Percentiles rank a stretch among this genome's conserved stretches.
Evolutionary conservation across 1,140 invertebrate species (phyloP).

Genomic region (Drusus annulatus): DNA sequence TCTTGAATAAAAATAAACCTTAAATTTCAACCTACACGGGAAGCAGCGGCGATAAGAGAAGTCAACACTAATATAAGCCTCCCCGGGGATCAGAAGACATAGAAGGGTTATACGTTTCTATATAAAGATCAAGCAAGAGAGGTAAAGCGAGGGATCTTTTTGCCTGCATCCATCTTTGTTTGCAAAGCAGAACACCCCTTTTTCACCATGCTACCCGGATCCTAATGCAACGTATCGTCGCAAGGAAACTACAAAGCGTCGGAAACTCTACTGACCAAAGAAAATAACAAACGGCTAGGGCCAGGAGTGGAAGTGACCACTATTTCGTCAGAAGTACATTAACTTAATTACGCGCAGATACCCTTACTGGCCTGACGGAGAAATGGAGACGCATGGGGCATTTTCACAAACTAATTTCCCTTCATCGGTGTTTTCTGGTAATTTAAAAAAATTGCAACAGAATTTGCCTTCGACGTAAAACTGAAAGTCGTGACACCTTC

Average conservation of each 20-base stretch:
- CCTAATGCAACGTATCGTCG: conserved; percentile 33
- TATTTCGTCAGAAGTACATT: conserved; percentile 53
- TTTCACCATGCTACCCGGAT: conserved; percentile 37
- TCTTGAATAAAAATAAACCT: conserved; percentile 59
- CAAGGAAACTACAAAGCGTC: neutral
- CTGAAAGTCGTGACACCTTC: too few species aligned
- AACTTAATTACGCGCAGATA: neutral
- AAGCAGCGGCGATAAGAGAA: conserved; percentile 55
- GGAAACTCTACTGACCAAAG: conserved; percentile 34
- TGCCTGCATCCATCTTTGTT: conserved; percentile 58
- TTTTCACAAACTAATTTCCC: too few species aligned
- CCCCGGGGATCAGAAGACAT: conserved; percentile 52
- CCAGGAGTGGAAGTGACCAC: conserved; percentile 33
- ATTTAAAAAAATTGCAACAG: too few species aligned
- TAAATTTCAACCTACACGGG: conserved; percentile 55
- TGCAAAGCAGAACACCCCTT: conserved; percentile 29
- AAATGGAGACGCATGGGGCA: neutral
- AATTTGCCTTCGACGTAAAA: too few species aligned
- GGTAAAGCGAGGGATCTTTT: conserved; percentile 52
- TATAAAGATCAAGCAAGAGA: conserved; percentile 57
- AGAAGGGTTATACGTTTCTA: conserved; percentile 58
- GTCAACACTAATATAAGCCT: conserved; percentile 59
- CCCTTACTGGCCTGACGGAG: neutral
- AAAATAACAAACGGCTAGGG: conserved; percentile 48
- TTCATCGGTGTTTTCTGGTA: too few species aligned